A percentile compares a stretch with the other conserved stretches of the same genome.
phyloP scores from a whole-genome alignment of 1,140 invertebrate genomes.

The Physella acuta region DNA sequence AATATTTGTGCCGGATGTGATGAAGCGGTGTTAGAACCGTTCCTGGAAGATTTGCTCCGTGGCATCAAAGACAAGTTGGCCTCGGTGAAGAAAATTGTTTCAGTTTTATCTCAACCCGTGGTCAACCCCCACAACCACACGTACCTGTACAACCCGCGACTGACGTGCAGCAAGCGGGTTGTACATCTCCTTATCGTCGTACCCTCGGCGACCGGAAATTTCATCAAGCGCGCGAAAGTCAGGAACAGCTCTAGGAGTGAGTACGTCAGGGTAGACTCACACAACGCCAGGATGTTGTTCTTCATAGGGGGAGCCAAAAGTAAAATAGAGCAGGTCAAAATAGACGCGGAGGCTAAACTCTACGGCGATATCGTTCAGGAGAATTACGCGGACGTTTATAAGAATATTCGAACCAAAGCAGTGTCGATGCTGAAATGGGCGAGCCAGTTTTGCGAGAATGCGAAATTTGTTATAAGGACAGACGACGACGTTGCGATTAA shows the following conservation, averaged over 20 bases:
- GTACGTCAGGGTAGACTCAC: not conserved
- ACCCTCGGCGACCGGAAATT: not conserved
- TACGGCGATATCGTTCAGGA: constrained; percentile 78
- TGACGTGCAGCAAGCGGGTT: not conserved
- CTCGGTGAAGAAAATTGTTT: too few species aligned
- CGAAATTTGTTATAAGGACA: constrained; percentile 61
- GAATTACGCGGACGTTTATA: constrained; percentile 78
- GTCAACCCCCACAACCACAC: constrained; percentile 9
- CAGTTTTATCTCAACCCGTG: constrained; percentile 5
- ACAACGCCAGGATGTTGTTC: constrained; percentile 30
- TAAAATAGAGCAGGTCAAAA: not conserved
- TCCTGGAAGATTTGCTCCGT: too few species aligned
- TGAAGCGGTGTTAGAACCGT: too few species aligned
- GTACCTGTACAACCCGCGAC: not conserved
- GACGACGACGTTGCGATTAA: constrained; percentile 57
- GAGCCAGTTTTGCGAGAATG: constrained; percentile 67
- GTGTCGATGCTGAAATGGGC: constrained; percentile 80
- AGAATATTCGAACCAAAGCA: constrained; percentile 85
- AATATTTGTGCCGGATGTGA: too few species aligned
- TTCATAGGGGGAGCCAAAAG: constrained; percentile 12
- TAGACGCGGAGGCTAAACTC: constrained; percentile 63
- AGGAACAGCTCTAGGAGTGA: not conserved
- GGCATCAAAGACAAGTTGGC: too few species aligned
- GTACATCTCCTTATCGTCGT: not conserved
- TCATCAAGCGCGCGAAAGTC: not conserved